Evolutionary conservation across 2,797 vertebrate genomes (phyloP), one percentile per base, ranked within the genome.

Genomic region (Pipistrellus pygmaeus): DNA sequence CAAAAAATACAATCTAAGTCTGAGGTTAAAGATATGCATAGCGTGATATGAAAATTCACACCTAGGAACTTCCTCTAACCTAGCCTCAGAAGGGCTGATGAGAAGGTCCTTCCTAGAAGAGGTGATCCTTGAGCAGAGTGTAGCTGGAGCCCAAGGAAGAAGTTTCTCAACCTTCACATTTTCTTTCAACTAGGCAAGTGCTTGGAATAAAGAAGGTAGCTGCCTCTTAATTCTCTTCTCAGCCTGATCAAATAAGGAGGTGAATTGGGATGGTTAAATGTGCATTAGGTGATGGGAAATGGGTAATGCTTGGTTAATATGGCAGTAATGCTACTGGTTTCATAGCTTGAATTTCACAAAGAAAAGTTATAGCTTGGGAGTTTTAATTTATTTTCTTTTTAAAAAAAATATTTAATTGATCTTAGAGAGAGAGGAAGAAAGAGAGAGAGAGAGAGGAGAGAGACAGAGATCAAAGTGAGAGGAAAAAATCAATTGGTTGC

Each of bases 321-420:
- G 6, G 17, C 23, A 51, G 81, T 82, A 66, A 66, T 46, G 32
- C 30, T 35, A 20, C 64, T 8, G 18, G 25, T 30, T 73, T 48
- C 38, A 38, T 35, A 83, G 62, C 9, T 71, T 78, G 64, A 76
- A 87, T 94, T 87, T 90, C 57, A 88, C 32, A 78, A 77, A 84
- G 76, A n/a, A 91, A 92, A 77, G 3, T n/a, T 13, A 89, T 66
- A 66, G 18, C 69, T 77, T 85, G 18, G 18, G 87, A 66, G 72
- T 25, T 91, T 93, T 81, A n/a, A 44, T 57, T 68, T 90, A 60
- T 38, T 30, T 57, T 60, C 25, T 23, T 72, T 53, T 44, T n/a
- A n/a, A 44, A 44, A 64, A 64, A 64, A 64, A 32, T 64, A 64
- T 64, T 64, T 64, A 15, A 18, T n/a, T 64, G 15, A 64, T 64